A percentile compares a stretch with the other conserved stretches of the same genome.
Conservation (phyloP, 2,113 vertebrate species). For the Gopherus flavomarginatus region DNA sequence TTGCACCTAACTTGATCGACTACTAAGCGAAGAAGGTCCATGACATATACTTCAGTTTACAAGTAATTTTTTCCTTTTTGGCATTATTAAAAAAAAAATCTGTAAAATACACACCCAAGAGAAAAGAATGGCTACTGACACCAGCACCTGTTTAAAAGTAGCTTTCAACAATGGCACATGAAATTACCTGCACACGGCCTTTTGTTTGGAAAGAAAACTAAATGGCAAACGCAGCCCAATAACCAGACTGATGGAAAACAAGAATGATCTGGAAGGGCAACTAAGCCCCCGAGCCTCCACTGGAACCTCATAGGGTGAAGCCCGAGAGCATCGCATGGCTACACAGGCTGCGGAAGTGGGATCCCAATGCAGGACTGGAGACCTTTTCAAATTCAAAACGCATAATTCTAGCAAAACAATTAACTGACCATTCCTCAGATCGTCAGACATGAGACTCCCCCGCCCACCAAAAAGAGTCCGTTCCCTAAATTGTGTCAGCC, state of each 20-base stretch:
- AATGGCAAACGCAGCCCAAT: conserved; percentile 64
- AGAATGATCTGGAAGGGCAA: conserved; percentile 61
- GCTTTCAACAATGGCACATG: conserved; percentile 81
- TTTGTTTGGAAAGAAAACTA: conserved; percentile 64
- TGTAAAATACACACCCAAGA: conserved; percentile 83
- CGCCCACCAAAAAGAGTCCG: conserved; percentile 22
- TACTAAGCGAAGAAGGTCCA: conserved; percentile 80
- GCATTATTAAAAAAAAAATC: conserved; percentile 79
- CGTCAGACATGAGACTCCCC: conserved; percentile 59
- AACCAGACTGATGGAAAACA: conserved; percentile 55
- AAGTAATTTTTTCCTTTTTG: conserved; percentile 83
- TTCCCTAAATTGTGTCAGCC: conserved; percentile 70
- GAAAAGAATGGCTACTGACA: conserved; percentile 82
- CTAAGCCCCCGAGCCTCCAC: conserved; percentile 56
- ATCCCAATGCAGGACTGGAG: neutral
- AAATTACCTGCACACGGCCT: conserved; percentile 80
- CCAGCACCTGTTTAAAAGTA: conserved; percentile 85
- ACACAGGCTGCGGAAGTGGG: no score
- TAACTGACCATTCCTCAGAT: conserved; percentile 68
- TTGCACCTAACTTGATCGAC: conserved; percentile 80
- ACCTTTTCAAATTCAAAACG: conserved; percentile 22
- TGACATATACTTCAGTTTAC: conserved; percentile 82
- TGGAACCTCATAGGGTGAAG: neutral
- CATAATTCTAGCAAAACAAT: conserved; percentile 13
- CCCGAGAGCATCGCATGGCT: rapidly evolving